These are phyloP conservation scores for Hypena proboscidalis DNA, from an alignment of 2,888 invertebrate genomes.

Conservation along the genomic window DNA sequence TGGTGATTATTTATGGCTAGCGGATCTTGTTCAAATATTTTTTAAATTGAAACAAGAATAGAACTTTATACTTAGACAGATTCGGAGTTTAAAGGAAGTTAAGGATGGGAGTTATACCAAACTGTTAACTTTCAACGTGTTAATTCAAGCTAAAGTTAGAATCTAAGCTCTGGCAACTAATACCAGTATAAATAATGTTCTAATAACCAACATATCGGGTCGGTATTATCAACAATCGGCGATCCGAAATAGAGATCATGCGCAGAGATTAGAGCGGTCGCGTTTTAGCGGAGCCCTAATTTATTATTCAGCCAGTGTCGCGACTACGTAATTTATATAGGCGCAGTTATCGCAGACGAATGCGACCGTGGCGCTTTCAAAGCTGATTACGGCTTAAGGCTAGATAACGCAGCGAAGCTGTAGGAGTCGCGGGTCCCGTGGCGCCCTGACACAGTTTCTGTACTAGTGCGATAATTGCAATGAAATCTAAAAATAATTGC, in stretches of 20 bases:
- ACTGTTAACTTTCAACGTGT: conserved; percentile 24
- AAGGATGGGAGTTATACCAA: conserved; percentile 32
- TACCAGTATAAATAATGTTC: conserved; percentile 36
- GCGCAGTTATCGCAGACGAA: conserved; percentile 50
- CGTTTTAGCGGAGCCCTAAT: conserved; percentile 46
- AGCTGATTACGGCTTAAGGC: conserved; percentile 47
- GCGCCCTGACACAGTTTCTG: conserved; percentile 68
- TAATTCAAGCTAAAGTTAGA: conserved; percentile 25
- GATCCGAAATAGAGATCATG: conserved; percentile 46
- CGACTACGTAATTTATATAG: conserved; percentile 49
- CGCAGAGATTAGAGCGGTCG: conserved; percentile 44
- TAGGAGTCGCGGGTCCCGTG: conserved; percentile 30
- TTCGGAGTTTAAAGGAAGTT: conserved; percentile 22
- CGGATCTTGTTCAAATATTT: no score
- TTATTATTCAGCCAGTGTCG: conserved; percentile 54
- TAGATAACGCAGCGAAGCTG: conserved; percentile 44
- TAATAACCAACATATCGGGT: conserved; percentile 42
- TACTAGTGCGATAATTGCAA: conserved; percentile 66
- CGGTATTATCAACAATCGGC: conserved; percentile 46
- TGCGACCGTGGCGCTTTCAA: conserved; percentile 49
- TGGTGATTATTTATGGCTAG: no score
- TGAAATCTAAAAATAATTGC: conserved; percentile 72
- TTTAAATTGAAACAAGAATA: no score
- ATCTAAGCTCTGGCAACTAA: conserved; percentile 16
- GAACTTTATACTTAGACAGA: no score